Evolutionary conservation across 2,113 vertebrate genomes (phyloP).

Genomic region (Xiphophorus maculatus): DNA sequence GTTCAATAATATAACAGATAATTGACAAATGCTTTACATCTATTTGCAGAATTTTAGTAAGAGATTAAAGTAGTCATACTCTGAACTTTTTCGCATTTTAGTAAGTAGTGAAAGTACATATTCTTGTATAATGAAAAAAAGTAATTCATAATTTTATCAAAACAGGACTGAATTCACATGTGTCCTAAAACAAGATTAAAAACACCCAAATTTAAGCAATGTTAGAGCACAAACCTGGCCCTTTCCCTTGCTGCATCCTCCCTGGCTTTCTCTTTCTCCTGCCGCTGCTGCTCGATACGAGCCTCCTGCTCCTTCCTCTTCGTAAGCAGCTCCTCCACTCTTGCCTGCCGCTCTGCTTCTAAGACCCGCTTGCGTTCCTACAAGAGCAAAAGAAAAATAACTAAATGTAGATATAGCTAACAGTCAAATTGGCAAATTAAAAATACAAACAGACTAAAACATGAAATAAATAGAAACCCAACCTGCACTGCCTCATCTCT

Average conservation of each 20-base stretch:
- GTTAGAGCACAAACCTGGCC: constrained; percentile 83
- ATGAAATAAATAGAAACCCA: not conserved
- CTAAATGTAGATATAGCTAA: not conserved
- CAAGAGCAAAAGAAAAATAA: not conserved
- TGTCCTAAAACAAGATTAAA: not conserved
- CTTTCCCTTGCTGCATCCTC: constrained; percentile 96
- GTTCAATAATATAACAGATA: not conserved
- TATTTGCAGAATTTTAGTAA: not conserved
- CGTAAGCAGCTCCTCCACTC: constrained; percentile 92
- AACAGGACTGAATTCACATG: not conserved
- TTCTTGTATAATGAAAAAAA: not conserved
- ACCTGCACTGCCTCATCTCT: constrained; percentile 99
- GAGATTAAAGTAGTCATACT: too few relatives aligned
- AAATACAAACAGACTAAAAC: too few relatives aligned
- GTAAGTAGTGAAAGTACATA: not conserved
- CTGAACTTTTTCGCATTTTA: too few relatives aligned
- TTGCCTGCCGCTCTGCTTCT: constrained; percentile 95
- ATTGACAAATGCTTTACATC: not conserved
- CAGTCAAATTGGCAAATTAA: not conserved
- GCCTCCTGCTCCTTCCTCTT: constrained; percentile 94
- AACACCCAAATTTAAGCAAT: not conserved
- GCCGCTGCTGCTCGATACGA: constrained; percentile 93
- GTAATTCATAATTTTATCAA: not conserved
- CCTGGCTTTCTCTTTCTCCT: constrained; percentile 94
- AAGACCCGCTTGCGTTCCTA: constrained; percentile 94